Base-by-base conservation (phyloP, 2,113 vertebrate genomes). In the Amphiprion ocellaris region DNA sequence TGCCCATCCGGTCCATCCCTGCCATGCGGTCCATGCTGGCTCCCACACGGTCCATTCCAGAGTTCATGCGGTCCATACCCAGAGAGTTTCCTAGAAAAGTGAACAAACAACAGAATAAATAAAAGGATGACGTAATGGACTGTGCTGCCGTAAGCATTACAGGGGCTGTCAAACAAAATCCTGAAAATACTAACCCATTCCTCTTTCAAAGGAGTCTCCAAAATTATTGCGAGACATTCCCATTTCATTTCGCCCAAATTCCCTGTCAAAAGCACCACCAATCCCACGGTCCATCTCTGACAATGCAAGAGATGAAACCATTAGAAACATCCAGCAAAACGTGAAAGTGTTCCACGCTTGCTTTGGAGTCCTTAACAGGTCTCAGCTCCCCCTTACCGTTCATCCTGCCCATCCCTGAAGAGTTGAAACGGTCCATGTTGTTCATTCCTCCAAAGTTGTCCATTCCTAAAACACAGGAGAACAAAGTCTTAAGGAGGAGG, bases 351-450 rank as follows among this genome's bases (percentile, higher is more conserved):
- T 69, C 44, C 87, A 77, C 50, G 55, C 24, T 69, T 59, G 76
- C 69, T 49, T 37, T 53, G 53, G 73, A 59, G 62, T 26, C 28
- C 41, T 37, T 1, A 55, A 33, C 2, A 19, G 0, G 1, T 14
- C 17, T 26, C 12, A 58, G 41, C 2, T 2, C n/a, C 4, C 39
- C 17, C 94, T 96, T 89, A 98, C 97, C 97, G 0, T 96, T 97
- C 94, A 98, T 97, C 82, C 97, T 94, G 81, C 96, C 96, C 95
- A 99, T 97, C 37, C 98, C 98, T 3, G 96, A 96, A 4, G 94
- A 94, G 7, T 96, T 96, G 85, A 97, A 99, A 65, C 97, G 96
- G 50, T 97, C 97, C 89, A 98, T 95, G 90, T 93, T 95, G 89
- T 94, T 97, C 91, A 94, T 96, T n/a, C 93, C 95, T 49, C 95